Evolutionary conservation across 2,888 invertebrate genomes (phyloP).

Genomic region (Dicyrtomina minuta): DNA sequence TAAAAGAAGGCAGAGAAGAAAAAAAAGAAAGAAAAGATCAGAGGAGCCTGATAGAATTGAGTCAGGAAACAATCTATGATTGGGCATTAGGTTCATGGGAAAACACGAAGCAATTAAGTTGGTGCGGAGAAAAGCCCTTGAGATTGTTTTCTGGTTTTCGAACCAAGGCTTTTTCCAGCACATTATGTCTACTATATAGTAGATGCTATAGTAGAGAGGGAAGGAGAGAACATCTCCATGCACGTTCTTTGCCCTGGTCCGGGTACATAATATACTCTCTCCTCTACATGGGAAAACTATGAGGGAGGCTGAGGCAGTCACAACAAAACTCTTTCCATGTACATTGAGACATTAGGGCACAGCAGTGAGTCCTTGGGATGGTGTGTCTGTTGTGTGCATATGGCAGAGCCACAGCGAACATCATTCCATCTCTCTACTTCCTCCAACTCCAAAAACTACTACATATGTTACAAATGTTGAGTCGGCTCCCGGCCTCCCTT

Average conservation of each 20-base stretch:
- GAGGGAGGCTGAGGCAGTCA: conserved; percentile 11
- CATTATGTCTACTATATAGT: conserved; percentile 8
- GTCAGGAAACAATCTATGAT: conserved; percentile 21
- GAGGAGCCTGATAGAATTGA: not conserved
- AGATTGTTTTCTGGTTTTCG: conserved; percentile 28
- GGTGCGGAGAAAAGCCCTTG: conserved; percentile 33
- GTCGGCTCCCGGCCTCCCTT: no score
- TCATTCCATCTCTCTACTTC: no score
- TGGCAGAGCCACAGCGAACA: no score
- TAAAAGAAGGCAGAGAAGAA: not conserved
- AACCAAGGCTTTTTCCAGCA: not conserved
- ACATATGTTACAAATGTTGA: no score
- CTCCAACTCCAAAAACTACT: no score
- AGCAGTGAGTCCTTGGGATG: no score
- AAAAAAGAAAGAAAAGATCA: not conserved
- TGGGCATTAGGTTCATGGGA: conserved; percentile 32
- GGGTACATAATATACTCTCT: no score
- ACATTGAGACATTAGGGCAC: not conserved
- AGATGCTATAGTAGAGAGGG: not conserved
- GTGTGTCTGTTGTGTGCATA: no score
- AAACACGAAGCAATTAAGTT: conserved; percentile 37
- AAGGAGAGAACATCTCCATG: not conserved
- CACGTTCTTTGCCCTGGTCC: not conserved
- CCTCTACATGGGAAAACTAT: not conserved
- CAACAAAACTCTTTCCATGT: conserved; percentile 7